phyloP scores from a whole-genome alignment of 2,888 invertebrate genomes.

The Cosmorhoe ocellata region DNA sequence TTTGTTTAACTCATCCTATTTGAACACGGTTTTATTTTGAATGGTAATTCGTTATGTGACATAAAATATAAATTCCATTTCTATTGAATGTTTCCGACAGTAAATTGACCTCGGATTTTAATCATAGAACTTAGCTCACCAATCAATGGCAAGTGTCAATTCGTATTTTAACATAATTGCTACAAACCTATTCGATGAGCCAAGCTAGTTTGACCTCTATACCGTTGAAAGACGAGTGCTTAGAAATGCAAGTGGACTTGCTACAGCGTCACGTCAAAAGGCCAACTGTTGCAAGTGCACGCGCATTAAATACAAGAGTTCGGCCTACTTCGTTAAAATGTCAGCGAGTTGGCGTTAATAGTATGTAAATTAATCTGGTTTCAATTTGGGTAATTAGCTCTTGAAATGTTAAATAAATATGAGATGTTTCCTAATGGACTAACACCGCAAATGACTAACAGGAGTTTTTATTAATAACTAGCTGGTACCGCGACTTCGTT shows the following conservation, averaged over 20 bases:
- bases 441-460: too few relatives aligned
- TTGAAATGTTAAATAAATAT: conserved; percentile 10
- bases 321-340: conserved; percentile 62
- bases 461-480: too few relatives aligned
- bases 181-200: conserved; percentile 3
- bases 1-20: too few relatives aligned
- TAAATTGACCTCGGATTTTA: conserved; percentile 3
- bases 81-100: conserved; percentile 1
- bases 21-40: too few relatives aligned
- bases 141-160: conserved; percentile 11
- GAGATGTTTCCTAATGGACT: neutral
- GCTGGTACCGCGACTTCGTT: too few relatives aligned
- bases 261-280: conserved; percentile 54
- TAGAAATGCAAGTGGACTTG: conserved; percentile 36
- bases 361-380: conserved; percentile 29
- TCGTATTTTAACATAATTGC: neutral
- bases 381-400: conserved; percentile 28
- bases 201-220: conserved; percentile 7
- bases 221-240: conserved; percentile 6
- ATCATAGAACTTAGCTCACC: conserved; percentile 12
- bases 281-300: conserved; percentile 63
- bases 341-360: conserved; percentile 47
- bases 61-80: too few relatives aligned
- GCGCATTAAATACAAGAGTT: conserved; percentile 51
- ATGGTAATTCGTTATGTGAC: too few relatives aligned